phyloP scores from a whole-genome alignment of 2,888 invertebrate species.

The Erpobdella octoculata region DNA sequence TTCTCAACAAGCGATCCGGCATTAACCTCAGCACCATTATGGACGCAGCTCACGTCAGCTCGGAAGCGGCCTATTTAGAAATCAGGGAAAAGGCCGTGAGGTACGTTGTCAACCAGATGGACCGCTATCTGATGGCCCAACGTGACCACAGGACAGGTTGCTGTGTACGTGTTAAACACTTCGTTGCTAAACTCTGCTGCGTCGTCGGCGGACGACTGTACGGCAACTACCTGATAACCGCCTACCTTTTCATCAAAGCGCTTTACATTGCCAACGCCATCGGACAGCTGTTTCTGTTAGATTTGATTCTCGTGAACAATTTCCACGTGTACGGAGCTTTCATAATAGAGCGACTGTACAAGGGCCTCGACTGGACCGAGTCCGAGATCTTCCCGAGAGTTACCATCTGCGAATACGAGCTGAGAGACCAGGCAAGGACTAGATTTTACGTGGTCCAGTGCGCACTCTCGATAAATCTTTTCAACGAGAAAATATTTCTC shows the following conservation, averaged over 20 bases:
- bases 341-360: constrained; percentile 53
- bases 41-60: constrained; percentile 39
- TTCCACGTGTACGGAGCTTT: constrained; percentile 53
- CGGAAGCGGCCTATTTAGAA: constrained; percentile 39
- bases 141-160: constrained; percentile 51
- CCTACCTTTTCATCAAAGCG: constrained; percentile 53
- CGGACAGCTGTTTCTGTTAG: constrained; percentile 54
- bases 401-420: constrained; percentile 51
- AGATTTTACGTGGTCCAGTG: constrained; percentile 41
- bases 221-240: constrained; percentile 54
- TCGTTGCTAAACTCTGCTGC: constrained; percentile 50
- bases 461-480: constrained; percentile 41
- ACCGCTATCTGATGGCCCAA: constrained; percentile 53
- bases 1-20: constrained; percentile 39
- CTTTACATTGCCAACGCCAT: constrained; percentile 53
- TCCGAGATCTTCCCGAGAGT: constrained; percentile 50
- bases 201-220: constrained; percentile 51
- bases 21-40: constrained; percentile 37
- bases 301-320: constrained; percentile 54
- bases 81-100: constrained; percentile 46
- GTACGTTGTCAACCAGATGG: constrained; percentile 54
- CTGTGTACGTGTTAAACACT: constrained; percentile 49
- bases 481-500: constrained; percentile 43
- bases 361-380: constrained; percentile 48
- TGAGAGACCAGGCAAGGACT: constrained; percentile 41